Conservation (phyloP, 2,113 vertebrate genomes). For the Phaethon lepturus region DNA sequence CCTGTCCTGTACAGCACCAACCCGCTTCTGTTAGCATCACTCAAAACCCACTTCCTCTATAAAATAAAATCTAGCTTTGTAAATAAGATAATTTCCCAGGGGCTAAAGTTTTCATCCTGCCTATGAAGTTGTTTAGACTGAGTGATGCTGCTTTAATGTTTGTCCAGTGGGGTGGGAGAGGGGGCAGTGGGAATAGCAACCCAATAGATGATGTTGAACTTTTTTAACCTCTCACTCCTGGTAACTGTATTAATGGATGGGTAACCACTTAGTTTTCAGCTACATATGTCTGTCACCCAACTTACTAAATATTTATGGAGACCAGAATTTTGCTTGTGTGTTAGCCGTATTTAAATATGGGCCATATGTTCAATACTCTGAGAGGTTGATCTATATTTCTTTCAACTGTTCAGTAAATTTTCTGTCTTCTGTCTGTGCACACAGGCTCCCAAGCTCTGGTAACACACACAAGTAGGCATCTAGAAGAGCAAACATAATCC, state of each 20-base stretch:
- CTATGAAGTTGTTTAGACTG: neutral
- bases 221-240: neutral
- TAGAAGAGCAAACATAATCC: neutral
- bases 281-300: neutral
- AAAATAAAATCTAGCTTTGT: neutral
- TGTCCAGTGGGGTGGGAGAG: neutral
- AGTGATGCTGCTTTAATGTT: neutral
- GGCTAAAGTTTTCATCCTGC: neutral
- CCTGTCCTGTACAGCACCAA: neutral
- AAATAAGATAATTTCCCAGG: neutral
- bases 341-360: constrained; percentile 26
- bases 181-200: neutral
- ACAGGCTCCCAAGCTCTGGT: neutral
- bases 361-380: neutral
- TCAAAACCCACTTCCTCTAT: neutral
- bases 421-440: neutral
- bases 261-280: neutral
- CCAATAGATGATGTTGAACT: neutral
- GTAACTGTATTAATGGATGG: neutral
- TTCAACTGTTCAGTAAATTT: constrained; percentile 33
- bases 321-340: neutral
- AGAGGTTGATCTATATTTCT: constrained; percentile 25
- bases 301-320: constrained; percentile 21
- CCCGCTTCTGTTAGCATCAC: neutral
- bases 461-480: neutral